Evolutionary conservation across 2,888 invertebrate species (phyloP), one percentile per base, ranked within the genome.

Genomic region (Folsomia candida): DNA sequence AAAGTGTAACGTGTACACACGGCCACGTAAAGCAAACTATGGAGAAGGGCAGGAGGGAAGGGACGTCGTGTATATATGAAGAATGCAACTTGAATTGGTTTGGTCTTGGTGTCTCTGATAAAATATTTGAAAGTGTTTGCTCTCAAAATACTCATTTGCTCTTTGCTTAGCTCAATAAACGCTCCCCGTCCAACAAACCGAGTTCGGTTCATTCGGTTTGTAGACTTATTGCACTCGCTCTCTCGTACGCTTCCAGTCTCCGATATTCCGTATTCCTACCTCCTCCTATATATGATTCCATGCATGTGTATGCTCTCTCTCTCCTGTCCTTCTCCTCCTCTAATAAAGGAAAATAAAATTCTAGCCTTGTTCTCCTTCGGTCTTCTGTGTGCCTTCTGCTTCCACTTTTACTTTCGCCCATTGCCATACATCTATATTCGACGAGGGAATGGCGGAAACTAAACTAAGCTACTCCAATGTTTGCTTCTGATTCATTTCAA

Each of bases 71-170:
- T 37, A n/a, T 37, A 14, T 37, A 37, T 37, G 37, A 37, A 37
- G 37, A 37, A 37, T 37, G 37, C 37, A 37, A 62, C 28, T 22
- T 62, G 62, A 26, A 62, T 62, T 63, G 60, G 59, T 68, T 29
- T 66, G 69, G 74, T 66, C 37, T 37, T 37, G 37, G 37, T 37
- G 51, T 64, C 28, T 64, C 74, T 74, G 74, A 74, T 74, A 74
- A 74, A 74, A 74, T 74, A 74, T 71, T 74, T 74, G 74, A 74
- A 74, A 74, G 71, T 74, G 74, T 74, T 74, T 74, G 69, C 74
- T 74, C 71, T 74, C 63, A 74, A 74, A 74, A 74, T 74, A 74
- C 74, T 74, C 74, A 74, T 74, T 74, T 74, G 71, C 71, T 74
- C 74, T 74, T 69, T 57, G 67, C 62, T 62, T 62, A 62, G 71